Evolutionary conservation across 2,888 invertebrate species (phyloP).

Genomic region (Zygogramma bicolorata): DNA sequence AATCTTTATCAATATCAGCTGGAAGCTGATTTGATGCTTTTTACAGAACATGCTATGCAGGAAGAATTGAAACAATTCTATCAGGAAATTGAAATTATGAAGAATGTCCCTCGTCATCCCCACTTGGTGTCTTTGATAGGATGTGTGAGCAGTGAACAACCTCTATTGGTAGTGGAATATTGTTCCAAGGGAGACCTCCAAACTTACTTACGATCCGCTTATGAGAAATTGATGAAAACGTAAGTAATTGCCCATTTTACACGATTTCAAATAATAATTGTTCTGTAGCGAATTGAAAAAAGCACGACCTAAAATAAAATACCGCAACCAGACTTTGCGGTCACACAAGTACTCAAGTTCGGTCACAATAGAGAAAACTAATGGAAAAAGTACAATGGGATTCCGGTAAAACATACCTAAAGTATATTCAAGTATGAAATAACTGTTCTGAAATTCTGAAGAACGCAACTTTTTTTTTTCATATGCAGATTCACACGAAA

Average conservation of each 20-base stretch:
- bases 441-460: no score
- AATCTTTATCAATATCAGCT: not conserved
- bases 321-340: no score
- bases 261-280: not conserved
- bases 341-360: no score
- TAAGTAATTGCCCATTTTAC: constrained; percentile 40
- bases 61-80: constrained; percentile 83
- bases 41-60: constrained; percentile 75
- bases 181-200: constrained; percentile 86
- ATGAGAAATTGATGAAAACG: constrained; percentile 55
- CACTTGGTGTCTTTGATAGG: constrained; percentile 87
- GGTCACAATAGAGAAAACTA: no score
- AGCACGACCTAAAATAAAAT: no score
- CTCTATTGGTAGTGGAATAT: constrained; percentile 85
- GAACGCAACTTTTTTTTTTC: no score
- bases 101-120: constrained; percentile 85
- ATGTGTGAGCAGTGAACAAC: constrained; percentile 66
- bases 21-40: constrained; percentile 41
- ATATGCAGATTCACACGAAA: no score
- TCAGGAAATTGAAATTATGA: constrained; percentile 89
- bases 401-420: no score
- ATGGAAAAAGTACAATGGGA: no score
- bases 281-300: no score
- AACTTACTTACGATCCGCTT: constrained; percentile 58
- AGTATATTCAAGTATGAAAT: no score